These are phyloP conservation scores for Bubo bubo DNA, from an alignment of 2,113 vertebrate genomes.

Conservation along the genomic window DNA sequence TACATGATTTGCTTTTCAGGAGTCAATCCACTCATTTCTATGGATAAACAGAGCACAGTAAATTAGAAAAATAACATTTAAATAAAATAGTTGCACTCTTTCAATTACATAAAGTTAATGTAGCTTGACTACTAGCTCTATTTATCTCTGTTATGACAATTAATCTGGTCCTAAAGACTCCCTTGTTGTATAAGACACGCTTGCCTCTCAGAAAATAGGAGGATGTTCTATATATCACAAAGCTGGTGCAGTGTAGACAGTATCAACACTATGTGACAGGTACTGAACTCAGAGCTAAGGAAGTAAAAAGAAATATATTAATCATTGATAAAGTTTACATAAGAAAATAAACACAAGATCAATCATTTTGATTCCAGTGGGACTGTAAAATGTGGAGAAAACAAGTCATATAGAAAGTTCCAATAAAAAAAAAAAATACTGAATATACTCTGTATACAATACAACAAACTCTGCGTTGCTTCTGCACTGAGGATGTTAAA, in stretches of 20 bases:
- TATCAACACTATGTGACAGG: conserved; percentile 1
- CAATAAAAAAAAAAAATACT: neutral
- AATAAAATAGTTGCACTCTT: neutral
- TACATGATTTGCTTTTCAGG: neutral
- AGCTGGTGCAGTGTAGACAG: neutral
- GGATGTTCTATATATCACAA: conserved; percentile 23
- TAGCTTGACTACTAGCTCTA: neutral
- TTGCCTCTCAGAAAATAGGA: conserved; percentile 2
- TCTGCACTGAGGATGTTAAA: neutral
- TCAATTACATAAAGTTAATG: neutral
- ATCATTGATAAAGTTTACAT: neutral
- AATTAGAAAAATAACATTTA: neutral
- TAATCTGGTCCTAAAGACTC: neutral
- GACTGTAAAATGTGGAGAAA: neutral
- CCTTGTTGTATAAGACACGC: neutral
- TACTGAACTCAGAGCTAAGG: conserved; percentile 42
- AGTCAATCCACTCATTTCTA: neutral
- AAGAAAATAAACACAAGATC: neutral
- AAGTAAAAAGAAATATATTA: conserved; percentile 39
- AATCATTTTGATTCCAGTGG: neutral
- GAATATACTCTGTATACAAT: neutral
- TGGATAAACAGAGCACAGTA: neutral
- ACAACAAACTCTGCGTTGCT: neutral
- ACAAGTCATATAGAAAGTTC: neutral
- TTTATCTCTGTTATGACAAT: neutral